Evolutionary conservation across 2,888 invertebrate genomes (phyloP).

Genomic region (Melinopterus prodromus): DNA sequence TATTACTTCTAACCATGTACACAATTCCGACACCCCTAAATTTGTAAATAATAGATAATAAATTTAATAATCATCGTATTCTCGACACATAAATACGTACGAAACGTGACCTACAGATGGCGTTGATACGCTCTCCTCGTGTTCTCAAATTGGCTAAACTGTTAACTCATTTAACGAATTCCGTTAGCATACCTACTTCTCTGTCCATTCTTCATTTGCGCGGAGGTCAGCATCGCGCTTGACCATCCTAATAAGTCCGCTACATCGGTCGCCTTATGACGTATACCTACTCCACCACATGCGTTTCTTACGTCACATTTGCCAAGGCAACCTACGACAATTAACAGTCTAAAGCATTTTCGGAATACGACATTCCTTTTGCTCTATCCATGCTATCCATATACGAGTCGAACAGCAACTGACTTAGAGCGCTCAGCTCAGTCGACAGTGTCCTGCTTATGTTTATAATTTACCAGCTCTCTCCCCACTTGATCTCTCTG

Average conservation of each 20-base stretch:
- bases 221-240: background rate
- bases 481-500: background rate
- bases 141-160: background rate
- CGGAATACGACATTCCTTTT: background rate
- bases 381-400: background rate
- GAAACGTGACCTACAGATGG: too few relatives aligned
- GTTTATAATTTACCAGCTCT: background rate
- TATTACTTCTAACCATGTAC: too few relatives aligned
- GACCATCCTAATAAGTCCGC: background rate
- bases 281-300: background rate
- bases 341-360: background rate
- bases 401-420: background rate
- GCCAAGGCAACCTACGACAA: background rate
- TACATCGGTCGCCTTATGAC: background rate
- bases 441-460: background rate
- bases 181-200: background rate
- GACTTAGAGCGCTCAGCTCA: background rate
- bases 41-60: too few relatives aligned
- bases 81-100: too few relatives aligned
- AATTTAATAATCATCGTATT: too few relatives aligned
- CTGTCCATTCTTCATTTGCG: background rate
- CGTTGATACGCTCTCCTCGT: too few relatives aligned
- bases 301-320: background rate
- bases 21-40: too few relatives aligned
- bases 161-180: background rate